Percentiles rank a stretch among this genome's conserved stretches.
phyloP scores from a whole-genome alignment of 2,797 vertebrate species.

The Borostomias antarcticus region DNA sequence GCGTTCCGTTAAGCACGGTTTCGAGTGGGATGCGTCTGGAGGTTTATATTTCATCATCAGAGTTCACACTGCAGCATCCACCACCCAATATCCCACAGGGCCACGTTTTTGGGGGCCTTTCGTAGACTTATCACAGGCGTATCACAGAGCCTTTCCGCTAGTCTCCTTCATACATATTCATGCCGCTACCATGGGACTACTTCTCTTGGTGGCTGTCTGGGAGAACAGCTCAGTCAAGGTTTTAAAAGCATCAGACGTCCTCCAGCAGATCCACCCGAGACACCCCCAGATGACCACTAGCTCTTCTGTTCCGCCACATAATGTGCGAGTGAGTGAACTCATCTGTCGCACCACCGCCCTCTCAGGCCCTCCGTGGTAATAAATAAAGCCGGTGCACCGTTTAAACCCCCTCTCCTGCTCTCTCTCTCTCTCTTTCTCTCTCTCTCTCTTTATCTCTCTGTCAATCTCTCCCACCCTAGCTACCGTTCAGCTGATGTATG shows the following conservation, averaged over 20 bases:
- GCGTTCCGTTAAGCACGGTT: neutral
- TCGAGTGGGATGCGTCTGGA: neutral
- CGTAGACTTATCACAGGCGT: too few relatives aligned
- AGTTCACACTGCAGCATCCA: neutral
- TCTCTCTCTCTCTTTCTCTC: constrained; percentile 4
- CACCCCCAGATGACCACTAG: neutral
- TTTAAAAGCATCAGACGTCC: neutral
- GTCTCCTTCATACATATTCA: neutral
- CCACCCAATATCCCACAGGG: neutral
- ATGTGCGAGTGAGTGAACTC: constrained; percentile 26
- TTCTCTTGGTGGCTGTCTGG: neutral
- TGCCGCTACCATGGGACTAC: neutral
- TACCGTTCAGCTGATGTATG: constrained; percentile 67
- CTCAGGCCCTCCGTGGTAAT: constrained; percentile 39
- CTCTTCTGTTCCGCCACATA: constrained; percentile 11
- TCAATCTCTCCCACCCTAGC: constrained; percentile 40
- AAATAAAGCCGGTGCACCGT: constrained; percentile 55
- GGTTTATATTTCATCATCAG: neutral
- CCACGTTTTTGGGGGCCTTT: neutral
- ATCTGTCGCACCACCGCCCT: too few relatives aligned
- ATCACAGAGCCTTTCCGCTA: too few relatives aligned
- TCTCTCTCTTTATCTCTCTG: constrained; percentile 17
- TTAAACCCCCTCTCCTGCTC: constrained; percentile 34
- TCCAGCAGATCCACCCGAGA: constrained; percentile 6
- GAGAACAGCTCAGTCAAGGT: constrained; percentile 2